phyloP scores from a whole-genome alignment of 2,797 vertebrate genomes.

The Coccyzus lansbergi region DNA sequence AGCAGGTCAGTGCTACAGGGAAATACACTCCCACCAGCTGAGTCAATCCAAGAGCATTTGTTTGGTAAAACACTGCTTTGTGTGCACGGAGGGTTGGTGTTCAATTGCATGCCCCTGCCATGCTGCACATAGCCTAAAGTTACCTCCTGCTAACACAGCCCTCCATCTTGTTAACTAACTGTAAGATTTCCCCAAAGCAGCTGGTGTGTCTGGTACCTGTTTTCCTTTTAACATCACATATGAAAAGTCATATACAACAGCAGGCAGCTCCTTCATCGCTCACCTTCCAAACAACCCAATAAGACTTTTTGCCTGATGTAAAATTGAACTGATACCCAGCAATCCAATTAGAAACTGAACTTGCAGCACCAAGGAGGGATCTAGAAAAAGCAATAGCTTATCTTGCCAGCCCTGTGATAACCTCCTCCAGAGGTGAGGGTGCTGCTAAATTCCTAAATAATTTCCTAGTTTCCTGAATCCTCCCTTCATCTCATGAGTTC shows the following conservation, averaged over 20 bases:
- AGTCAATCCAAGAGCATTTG: not conserved
- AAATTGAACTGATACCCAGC: not conserved
- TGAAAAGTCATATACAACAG: fast-evolving
- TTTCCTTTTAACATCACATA: not conserved
- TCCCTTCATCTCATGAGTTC: not conserved
- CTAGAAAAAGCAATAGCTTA: not conserved
- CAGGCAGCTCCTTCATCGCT: fast-evolving
- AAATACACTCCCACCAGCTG: not conserved
- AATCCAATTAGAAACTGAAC: not conserved
- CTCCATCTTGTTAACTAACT: not conserved
- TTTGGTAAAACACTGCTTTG: not conserved
- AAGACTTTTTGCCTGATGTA: not conserved
- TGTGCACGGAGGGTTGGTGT: fast-evolving
- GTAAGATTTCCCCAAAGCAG: not conserved
- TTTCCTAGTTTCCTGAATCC: not conserved
- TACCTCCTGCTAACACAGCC: not conserved
- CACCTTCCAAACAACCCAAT: fast-evolving
- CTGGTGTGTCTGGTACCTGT: too few species aligned
- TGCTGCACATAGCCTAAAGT: fast-evolving
- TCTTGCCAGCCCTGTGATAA: not conserved
- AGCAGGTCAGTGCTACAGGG: not conserved
- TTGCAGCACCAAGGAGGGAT: not conserved
- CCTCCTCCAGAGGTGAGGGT: fast-evolving
- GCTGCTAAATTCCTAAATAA: not conserved
- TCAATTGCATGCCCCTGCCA: fast-evolving